phyloP scores from a whole-genome alignment of 2,797 vertebrate genomes.

The Hybognathus amarus region DNA sequence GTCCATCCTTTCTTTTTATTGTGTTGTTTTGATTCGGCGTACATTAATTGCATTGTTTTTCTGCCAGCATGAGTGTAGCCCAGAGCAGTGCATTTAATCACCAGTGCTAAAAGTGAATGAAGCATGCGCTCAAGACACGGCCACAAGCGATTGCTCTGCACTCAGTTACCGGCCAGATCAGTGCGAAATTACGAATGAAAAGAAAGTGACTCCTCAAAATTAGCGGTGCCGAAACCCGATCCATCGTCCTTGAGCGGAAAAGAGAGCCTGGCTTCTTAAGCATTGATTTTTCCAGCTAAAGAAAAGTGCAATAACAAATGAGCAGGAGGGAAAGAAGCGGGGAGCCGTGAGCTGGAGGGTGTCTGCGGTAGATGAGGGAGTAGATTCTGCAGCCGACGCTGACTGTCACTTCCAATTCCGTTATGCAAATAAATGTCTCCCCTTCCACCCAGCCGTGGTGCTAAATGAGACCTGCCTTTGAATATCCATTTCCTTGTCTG shows the following conservation, averaged over 20 bases:
- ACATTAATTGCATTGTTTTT: constrained; percentile 62
- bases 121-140: constrained; percentile 40
- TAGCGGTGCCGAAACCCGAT: constrained; percentile 25
- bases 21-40: constrained; percentile 51
- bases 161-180: constrained; percentile 33
- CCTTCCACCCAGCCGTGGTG: constrained; percentile 44
- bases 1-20: constrained; percentile 47
- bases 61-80: constrained; percentile 49
- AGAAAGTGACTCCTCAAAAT: constrained; percentile 19
- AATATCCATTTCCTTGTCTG: constrained; percentile 60
- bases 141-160: constrained; percentile 34
- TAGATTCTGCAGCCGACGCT: constrained; percentile 44
- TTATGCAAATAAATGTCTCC: constrained; percentile 63
- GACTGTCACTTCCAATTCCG: constrained; percentile 64
- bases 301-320: constrained; percentile 38
- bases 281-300: constrained; percentile 43
- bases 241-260: constrained; percentile 44
- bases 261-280: constrained; percentile 25
- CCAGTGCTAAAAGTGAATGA: constrained; percentile 59
- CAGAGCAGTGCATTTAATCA: constrained; percentile 59
- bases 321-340: neutral
- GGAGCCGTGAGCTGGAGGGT: constrained; percentile 38
- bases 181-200: constrained; percentile 33
- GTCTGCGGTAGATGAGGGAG: constrained; percentile 35
- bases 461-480: constrained; percentile 59